A percentile compares a stretch with the other conserved stretches of the same genome.
phyloP scores from a whole-genome alignment of 1,140 invertebrate genomes.

The Rhopalosiphum maidis region DNA sequence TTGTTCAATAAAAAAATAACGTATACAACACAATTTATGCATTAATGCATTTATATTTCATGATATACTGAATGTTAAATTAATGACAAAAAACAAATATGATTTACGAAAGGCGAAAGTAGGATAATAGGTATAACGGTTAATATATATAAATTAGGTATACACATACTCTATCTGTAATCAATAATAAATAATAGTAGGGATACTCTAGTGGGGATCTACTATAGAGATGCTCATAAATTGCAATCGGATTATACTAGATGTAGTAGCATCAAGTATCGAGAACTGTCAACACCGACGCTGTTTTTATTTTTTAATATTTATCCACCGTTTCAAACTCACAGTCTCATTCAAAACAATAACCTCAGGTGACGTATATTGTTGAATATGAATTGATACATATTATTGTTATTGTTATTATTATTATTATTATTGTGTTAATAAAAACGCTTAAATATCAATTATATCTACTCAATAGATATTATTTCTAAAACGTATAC shows the following conservation, averaged over 20 bases:
- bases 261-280: constrained; percentile 27
- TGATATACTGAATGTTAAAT: neutral
- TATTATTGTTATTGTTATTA: neutral
- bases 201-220: constrained; percentile 39
- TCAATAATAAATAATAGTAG: constrained; percentile 42
- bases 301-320: neutral
- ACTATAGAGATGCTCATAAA: constrained; percentile 18
- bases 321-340: neutral
- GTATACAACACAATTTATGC: neutral
- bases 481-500: neutral
- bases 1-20: neutral
- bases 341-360: neutral
- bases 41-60: neutral
- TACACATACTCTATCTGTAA: neutral
- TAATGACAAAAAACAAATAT: neutral
- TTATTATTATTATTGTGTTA: neutral
- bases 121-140: constrained; percentile 37
- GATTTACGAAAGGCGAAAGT: constrained; percentile 26
- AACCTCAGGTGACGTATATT: constrained; percentile 18
- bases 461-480: neutral
- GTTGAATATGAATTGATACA: neutral
- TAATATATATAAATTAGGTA: neutral
- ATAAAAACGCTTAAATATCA: neutral
- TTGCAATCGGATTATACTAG: constrained; percentile 35
- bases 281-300: constrained; percentile 15